These are phyloP conservation scores for Aurelia aurita complex sp. Pacific DNA, from an alignment of 30 jellyfish, hydroid and myxozoan species.

Conservation along the genomic window DNA sequence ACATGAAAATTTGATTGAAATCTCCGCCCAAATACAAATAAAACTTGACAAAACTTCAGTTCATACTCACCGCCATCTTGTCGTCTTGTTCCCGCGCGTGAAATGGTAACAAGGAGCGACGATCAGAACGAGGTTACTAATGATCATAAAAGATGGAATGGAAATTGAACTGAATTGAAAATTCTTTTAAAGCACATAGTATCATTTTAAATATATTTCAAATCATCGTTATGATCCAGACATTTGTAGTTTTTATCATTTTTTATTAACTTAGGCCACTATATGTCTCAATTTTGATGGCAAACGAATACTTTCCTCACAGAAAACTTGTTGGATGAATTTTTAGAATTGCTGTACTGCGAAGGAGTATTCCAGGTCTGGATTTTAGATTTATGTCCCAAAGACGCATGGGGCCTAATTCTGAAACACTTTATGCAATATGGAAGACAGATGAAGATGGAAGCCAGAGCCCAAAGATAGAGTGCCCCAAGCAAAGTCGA, in stretches of 20 bases:
- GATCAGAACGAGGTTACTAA: slow-evolving; percentile 23
- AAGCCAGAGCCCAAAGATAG: background rate
- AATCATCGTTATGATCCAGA: no score
- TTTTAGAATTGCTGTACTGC: background rate
- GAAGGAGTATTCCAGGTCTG: slow-evolving; percentile 28
- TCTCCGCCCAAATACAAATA: no score
- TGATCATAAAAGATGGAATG: no score
- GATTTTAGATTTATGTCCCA: background rate
- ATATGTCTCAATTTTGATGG: no score
- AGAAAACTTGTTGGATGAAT: background rate
- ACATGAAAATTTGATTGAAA: no score
- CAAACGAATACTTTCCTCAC: no score
- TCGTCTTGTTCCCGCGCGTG: slow-evolving; percentile 56
- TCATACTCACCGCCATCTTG: slow-evolving; percentile 69
- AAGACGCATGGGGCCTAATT: slow-evolving; percentile 4
- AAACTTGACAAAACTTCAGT: background rate
- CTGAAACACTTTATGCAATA: background rate
- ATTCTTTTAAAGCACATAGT: no score
- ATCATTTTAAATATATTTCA: no score
- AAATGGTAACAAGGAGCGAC: slow-evolving; percentile 10
- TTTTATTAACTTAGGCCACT: no score
- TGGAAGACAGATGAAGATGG: background rate
- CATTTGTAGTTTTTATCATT: no score
- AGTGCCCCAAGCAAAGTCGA: background rate
- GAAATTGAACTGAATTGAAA: no score